Percentiles rank a stretch among this genome's conserved stretches.
Conservation (phyloP, 2,888 invertebrate genomes). For the Leptopilina myrica region DNA sequence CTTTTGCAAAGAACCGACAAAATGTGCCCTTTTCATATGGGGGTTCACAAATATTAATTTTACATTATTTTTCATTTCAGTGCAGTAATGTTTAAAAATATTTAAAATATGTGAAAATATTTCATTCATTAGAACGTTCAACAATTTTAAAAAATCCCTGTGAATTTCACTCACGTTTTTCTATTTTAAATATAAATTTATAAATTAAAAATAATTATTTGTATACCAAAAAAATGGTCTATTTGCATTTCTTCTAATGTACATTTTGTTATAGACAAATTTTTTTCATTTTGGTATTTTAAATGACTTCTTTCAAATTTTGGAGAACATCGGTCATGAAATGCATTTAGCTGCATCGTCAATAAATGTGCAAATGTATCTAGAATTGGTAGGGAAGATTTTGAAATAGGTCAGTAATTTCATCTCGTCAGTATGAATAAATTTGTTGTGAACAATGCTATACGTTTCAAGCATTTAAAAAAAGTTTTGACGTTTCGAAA, state of each 20-base stretch:
- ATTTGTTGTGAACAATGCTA: constrained; percentile 10
- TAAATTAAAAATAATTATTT: too few species aligned
- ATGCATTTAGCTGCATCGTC: not conserved
- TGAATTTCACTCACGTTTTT: too few species aligned
- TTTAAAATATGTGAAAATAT: too few species aligned
- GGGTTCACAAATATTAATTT: too few species aligned
- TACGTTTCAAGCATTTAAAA: constrained; percentile 1
- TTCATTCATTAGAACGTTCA: too few species aligned
- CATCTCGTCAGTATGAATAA: constrained; percentile 9
- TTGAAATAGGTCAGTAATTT: constrained; percentile 17
- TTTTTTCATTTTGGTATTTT: not conserved
- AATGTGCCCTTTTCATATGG: too few species aligned
- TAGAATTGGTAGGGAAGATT: constrained; percentile 9
- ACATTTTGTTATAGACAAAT: not conserved
- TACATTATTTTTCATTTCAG: too few species aligned
- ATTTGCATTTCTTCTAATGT: not conserved
- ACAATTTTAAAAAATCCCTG: too few species aligned
- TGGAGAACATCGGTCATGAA: not conserved
- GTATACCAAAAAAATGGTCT: too few species aligned
- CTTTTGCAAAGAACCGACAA: too few species aligned
- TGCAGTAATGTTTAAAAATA: too few species aligned
- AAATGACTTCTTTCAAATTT: not conserved
- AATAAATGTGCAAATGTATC: constrained; percentile 12
- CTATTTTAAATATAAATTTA: too few species aligned
- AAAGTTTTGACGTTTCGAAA: not conserved